Base-by-base conservation (phyloP, 2,113 vertebrate species). In the Cyanoramphus novaezelandiae region DNA sequence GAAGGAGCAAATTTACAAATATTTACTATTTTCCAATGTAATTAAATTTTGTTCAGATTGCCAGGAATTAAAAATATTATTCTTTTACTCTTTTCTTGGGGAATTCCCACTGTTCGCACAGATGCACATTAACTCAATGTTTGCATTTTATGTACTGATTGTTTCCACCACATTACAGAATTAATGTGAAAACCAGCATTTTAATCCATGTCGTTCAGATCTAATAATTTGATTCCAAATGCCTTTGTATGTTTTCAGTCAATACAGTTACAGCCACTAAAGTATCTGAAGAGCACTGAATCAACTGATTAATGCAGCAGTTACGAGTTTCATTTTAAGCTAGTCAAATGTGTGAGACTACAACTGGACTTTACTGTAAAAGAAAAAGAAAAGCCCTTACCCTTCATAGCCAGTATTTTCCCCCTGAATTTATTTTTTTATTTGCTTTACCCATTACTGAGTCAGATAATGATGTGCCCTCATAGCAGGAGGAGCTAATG, bases 221-320 rank as follows among this genome's bases (percentile, higher is more conserved):
- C 43, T 82, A 94, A 44, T 87, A 70, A 60, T 88, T 78, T 68
- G 43, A 60, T 88, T 93, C 82, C n/a, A 83, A 82, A 70, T 92
- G 11, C 33, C 31, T 88, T 69, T 86, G 3, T 55, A 37, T 65
- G 12, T 31, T 86, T 94, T 91, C 59, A 75, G 67, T 86, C 67
- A 75, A 53, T 92, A 46, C 27, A 65, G 1, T 94, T 92, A 35
- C 53, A 87, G 37, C 53, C 44, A 39, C 16, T 74, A 17, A 63
- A 68, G 19, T 81, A 24, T 35, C 55, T 74, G 71, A 82, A 76
- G 52, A 82, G 65, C 14, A 50, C 31, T 46, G 37, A 69, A 80
- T 72, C 47, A 75, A 44, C 28, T 47, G 43, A 44, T 70, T 46
- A 78, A 46, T 69, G 53, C 17, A 81, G 37, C 41, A 72, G 11